Base-by-base conservation (phyloP, 2,113 vertebrate species). In the Rutilus rutilus region DNA sequence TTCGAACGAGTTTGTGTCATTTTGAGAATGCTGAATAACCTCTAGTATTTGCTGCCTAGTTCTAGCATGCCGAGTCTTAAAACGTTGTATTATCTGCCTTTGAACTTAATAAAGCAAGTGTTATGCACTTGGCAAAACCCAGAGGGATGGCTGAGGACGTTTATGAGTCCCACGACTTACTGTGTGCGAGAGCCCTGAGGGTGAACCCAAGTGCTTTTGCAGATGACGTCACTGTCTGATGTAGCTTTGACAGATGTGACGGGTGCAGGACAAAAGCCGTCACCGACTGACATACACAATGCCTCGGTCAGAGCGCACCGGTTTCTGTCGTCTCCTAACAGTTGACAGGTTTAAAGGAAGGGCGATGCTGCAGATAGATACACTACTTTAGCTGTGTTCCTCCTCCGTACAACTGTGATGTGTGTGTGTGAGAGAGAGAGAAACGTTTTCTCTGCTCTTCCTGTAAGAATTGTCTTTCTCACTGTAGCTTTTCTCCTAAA, bases 351-450 rank as follows among this genome's bases (percentile, higher is more conserved):
- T 78, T 50, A 65, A 69, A 78, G 60, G 39, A 54, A 57, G 30
- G 76, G 33, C 47, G 33, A 74, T 57, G 86, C 76, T 75, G 76
- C 83, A 74, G 21, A 47, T 65, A 60, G 83, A 73, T 80, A 84
- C 86, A 87, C 86, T 87, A 84, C 86, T 86, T 65, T 10, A 73
- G 33, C 75, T 84, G 82, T 75, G 64, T 74, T 52, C 6, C 65
- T 84, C 42, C 74, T 87, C 42, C 39, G 23, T 50, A 27, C 74
- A 59, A 59, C 86, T 84, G 54, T 33, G 57, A 11, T 1, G 50
- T 59, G 62, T 47, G 23, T n/a, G n/a, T n/a, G n/a, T n/a, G n/a
- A n/a, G n/a, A 67, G 59, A 67, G 59, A 39, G 33, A 17, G 1
- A 1, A 25, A 23, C 25, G 21, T 50, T 81, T 81, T 74, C 42